Conservation (phyloP, 1,140 invertebrate genomes). For the Drosophila lini region DNA sequence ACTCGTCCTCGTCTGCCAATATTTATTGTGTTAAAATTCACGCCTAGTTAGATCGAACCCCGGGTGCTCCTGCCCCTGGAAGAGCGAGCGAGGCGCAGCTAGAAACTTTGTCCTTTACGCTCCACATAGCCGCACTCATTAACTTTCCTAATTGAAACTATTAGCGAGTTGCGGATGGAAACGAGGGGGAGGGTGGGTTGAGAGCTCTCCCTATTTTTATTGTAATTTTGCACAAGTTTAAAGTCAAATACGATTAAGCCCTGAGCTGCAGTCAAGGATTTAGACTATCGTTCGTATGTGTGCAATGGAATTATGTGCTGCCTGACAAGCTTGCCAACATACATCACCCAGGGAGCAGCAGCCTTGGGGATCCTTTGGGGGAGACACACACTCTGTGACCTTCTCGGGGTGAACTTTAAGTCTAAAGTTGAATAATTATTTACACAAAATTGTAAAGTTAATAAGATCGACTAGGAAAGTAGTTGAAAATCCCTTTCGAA, state of each 20-base stretch:
- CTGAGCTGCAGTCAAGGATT: constrained; percentile 38
- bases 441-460: background rate
- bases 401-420: background rate
- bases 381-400: background rate
- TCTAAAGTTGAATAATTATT: background rate
- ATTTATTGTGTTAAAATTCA: constrained; percentile 75
- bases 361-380: background rate
- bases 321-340: constrained; percentile 36
- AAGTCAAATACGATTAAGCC: constrained; percentile 61
- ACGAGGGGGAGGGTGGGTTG: background rate
- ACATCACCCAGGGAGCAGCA: constrained; percentile 5
- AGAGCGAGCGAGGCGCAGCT: constrained; percentile 3
- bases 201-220: constrained; percentile 29
- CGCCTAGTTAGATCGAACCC: constrained; percentile 52
- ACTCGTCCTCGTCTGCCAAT: constrained; percentile 40
- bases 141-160: constrained; percentile 76
- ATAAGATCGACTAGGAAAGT: background rate
- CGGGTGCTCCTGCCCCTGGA: constrained; percentile 1
- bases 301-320: constrained; percentile 54
- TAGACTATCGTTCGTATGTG: constrained; percentile 35
- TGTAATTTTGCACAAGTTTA: constrained; percentile 61
- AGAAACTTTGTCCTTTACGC: constrained; percentile 69
- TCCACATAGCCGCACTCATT: constrained; percentile 67
- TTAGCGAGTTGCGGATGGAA: constrained; percentile 45
- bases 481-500: background rate